Evolutionary conservation across 2,113 vertebrate genomes (phyloP).

Genomic region (Probosciger aterrimus): DNA sequence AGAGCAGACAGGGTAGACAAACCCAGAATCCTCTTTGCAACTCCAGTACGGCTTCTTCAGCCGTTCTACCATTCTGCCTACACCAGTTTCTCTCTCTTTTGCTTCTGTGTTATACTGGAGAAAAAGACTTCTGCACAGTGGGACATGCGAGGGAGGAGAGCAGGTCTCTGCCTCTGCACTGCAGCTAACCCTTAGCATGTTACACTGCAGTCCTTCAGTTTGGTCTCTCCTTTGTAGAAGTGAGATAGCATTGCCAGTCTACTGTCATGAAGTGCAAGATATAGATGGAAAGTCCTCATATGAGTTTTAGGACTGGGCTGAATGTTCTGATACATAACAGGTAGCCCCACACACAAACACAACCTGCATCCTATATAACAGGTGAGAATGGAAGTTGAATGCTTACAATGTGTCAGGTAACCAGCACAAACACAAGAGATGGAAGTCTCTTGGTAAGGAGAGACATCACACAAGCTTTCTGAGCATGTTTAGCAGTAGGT

Average conservation of each 20-base stretch:
- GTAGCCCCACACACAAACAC: rapidly evolving
- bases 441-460: neutral
- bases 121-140: neutral
- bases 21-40: neutral
- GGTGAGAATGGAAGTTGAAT: neutral
- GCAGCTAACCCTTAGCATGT: neutral
- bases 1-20: neutral
- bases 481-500: neutral
- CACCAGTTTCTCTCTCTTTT: neutral
- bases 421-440: neutral
- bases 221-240: neutral
- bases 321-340: neutral
- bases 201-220: neutral
- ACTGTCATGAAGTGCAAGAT: neutral
- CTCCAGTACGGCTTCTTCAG: neutral
- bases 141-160: neutral
- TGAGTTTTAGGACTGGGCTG: neutral
- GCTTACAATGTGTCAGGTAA: neutral
- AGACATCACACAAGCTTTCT: neutral
- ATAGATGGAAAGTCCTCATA: neutral
- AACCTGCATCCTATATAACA: neutral
- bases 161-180: neutral
- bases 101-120: neutral
- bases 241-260: neutral
- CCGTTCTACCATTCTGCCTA: neutral